These are phyloP conservation scores for Hemicentrotus pulcherrimus DNA, from an alignment of 35 echinoderm and acorn worm species.

Conservation along the genomic window DNA sequence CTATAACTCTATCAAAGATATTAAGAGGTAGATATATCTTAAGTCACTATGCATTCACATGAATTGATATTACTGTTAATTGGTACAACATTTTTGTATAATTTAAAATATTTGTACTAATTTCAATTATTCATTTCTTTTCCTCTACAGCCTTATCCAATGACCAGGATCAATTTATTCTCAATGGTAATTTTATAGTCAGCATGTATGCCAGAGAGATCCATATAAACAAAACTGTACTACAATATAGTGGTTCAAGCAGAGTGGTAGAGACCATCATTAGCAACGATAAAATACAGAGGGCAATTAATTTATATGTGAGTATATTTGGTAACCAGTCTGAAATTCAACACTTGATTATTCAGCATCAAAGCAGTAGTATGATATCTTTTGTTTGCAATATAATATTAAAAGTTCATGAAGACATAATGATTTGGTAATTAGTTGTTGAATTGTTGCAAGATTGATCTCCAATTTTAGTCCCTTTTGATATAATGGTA, in stretches of 20 bases:
- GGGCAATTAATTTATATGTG: constrained; percentile 70
- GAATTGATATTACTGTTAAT: no score
- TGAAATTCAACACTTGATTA: neutral
- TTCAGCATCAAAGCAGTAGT: neutral
- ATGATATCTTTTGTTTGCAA: no score
- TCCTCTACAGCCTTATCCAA: constrained; percentile 60
- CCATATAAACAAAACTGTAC: constrained; percentile 62
- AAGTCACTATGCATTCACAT: no score
- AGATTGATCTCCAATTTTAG: no score
- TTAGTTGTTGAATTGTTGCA: no score
- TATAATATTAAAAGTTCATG: no score
- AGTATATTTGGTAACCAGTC: constrained; percentile 29
- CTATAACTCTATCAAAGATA: no score
- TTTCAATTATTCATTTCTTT: neutral
- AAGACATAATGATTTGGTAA: no score
- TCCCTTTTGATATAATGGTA: no score
- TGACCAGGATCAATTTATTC: constrained; percentile 53
- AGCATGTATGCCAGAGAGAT: constrained; percentile 68
- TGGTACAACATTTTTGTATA: no score
- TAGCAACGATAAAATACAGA: constrained; percentile 61
- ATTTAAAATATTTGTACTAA: no score
- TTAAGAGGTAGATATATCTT: no score
- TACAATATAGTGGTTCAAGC: constrained; percentile 84
- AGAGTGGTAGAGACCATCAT: constrained; percentile 75
- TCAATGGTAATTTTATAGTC: constrained; percentile 89